Conservation (phyloP, 2,113 vertebrate genomes). For the Poeciliopsis prolifica region DNA sequence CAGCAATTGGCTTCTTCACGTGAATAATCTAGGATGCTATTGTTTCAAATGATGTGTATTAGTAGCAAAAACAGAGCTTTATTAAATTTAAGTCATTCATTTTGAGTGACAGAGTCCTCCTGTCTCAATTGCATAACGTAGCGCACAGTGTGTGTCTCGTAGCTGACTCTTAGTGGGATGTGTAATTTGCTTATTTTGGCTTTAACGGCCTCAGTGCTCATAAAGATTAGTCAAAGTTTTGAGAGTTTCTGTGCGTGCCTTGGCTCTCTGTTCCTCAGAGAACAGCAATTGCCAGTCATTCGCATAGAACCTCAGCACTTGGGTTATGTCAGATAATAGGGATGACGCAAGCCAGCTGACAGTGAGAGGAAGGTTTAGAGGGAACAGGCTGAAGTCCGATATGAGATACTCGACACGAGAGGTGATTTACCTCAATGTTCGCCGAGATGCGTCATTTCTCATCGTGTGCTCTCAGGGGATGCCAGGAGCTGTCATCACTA, state of each 20-base stretch:
- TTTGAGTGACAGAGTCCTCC: not conserved
- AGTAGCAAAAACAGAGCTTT: slow-evolving; percentile 1
- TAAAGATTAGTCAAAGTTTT: slow-evolving; percentile 26
- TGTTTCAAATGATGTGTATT: slow-evolving; percentile 26
- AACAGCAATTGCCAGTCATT: slow-evolving; percentile 24
- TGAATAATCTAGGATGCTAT: not conserved
- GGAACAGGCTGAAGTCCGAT: not conserved
- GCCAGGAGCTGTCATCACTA: not conserved
- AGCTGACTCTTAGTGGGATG: slow-evolving; percentile 9
- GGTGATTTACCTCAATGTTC: not conserved
- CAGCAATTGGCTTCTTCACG: slow-evolving; percentile 9
- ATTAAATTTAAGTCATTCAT: slow-evolving; percentile 8
- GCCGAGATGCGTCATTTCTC: not conserved
- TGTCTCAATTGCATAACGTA: not conserved
- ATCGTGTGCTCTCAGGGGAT: not conserved
- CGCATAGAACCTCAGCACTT: slow-evolving; percentile 8
- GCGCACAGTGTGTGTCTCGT: not conserved
- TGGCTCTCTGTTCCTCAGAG: slow-evolving; percentile 14
- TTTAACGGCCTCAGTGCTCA: not conserved
- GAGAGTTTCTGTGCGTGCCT: slow-evolving; percentile 29
- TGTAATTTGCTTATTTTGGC: slow-evolving; percentile 58
- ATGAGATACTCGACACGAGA: not conserved
- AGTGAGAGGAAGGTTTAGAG: slow-evolving; percentile 5
- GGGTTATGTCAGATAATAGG: slow-evolving; percentile 34
- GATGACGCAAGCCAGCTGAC: slow-evolving; percentile 42